phyloP scores from a whole-genome alignment of 2,113 vertebrate genomes.

The Dryoscopus gambensis region DNA sequence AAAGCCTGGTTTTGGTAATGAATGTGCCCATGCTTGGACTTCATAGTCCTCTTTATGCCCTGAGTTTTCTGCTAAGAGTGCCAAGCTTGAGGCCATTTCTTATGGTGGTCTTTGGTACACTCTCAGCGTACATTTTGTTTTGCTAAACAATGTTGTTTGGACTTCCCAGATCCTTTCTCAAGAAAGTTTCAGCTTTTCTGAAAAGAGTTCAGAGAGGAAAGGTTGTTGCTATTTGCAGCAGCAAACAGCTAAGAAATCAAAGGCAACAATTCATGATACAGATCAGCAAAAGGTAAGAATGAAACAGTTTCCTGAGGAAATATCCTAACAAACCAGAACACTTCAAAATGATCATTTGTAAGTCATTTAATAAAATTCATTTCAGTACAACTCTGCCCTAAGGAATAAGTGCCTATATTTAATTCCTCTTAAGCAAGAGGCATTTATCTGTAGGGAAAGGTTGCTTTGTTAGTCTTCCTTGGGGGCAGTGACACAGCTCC shows the following conservation, averaged over 20 bases:
- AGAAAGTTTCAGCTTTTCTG: neutral
- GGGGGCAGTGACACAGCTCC: neutral
- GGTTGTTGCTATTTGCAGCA: neutral
- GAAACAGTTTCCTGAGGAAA: neutral
- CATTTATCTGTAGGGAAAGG: neutral
- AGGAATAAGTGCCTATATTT: constrained; percentile 19
- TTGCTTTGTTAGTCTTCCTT: neutral
- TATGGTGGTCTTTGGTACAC: neutral
- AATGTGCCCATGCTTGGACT: neutral
- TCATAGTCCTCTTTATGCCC: neutral
- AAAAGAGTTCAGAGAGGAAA: neutral
- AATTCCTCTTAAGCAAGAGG: constrained; percentile 18
- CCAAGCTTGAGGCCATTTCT: neutral
- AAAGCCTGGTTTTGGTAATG: neutral
- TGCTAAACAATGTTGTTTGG: neutral
- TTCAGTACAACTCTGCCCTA: neutral
- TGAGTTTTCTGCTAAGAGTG: neutral
- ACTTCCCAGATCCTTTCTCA: neutral
- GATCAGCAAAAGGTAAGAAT: neutral
- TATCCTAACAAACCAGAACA: neutral
- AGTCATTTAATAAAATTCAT: constrained; percentile 9
- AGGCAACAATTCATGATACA: neutral
- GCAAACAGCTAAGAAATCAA: neutral
- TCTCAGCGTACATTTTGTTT: neutral
- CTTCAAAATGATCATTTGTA: constrained; percentile 8